Evolutionary conservation across 2,113 vertebrate species (phyloP).

Genomic region (Noctilio leporinus): DNA sequence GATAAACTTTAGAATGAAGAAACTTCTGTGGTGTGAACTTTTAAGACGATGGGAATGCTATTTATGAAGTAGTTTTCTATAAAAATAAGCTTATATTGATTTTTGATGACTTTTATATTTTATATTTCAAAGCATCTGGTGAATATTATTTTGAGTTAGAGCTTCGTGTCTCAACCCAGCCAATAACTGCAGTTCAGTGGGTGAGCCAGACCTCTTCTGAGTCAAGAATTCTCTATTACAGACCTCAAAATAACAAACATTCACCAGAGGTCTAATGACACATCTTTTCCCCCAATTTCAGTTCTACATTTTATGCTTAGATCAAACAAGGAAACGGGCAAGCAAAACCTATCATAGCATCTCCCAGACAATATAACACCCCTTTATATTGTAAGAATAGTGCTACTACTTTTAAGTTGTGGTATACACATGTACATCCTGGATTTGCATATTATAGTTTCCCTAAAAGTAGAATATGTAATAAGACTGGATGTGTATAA

Average conservation of each 20-base stretch:
- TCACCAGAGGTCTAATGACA: not conserved
- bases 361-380: not conserved
- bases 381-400: not conserved
- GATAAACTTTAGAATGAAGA: not conserved
- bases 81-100: constrained; percentile 62
- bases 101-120: constrained; percentile 59
- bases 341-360: not conserved
- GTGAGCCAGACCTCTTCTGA: not conserved
- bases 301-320: not conserved
- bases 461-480: not conserved
- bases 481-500: not conserved
- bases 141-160: constrained; percentile 47
- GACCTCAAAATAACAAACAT: constrained; percentile 39
- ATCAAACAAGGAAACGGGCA: not conserved
- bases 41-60: not conserved
- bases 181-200: not conserved
- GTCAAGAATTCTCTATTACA: not conserved
- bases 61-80: constrained; percentile 59
- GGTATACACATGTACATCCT: too few relatives aligned
- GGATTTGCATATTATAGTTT: not conserved
- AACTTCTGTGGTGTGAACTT: constrained; percentile 20
- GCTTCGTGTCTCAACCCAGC: not conserved
- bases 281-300: not conserved
- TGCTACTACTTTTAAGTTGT: not conserved
- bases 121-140: constrained; percentile 50